These are phyloP conservation scores for Corythucha ciliata DNA, from an alignment of 2,888 invertebrate species.

Conservation along the genomic window DNA sequence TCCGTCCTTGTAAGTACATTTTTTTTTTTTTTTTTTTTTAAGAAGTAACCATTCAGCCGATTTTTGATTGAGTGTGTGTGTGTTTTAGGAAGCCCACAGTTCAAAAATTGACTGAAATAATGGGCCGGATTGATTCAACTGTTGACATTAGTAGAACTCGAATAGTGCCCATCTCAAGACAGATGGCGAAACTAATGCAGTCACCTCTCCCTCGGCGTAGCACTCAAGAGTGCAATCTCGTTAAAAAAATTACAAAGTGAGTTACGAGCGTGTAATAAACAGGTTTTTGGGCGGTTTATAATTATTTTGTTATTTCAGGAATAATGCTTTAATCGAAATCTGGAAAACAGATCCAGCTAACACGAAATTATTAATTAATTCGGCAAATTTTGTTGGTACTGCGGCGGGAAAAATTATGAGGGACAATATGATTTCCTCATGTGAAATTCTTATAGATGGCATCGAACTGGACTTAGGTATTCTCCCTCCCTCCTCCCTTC, in stretches of 20 bases:
- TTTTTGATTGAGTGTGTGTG: too few relatives aligned
- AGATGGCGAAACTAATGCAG: constrained; percentile 23
- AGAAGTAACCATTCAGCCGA: too few relatives aligned
- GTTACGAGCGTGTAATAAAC: background rate
- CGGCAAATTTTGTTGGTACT: constrained; percentile 20
- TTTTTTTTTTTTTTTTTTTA: constrained; percentile 15
- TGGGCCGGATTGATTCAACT: constrained; percentile 19
- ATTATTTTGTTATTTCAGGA: constrained; percentile 20
- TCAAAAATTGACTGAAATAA: too few relatives aligned
- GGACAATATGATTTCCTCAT: constrained; percentile 11
- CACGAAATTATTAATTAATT: constrained; percentile 2
- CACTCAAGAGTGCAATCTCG: constrained; percentile 25
- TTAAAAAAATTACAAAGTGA: constrained; percentile 22
- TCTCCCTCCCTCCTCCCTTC: too few relatives aligned
- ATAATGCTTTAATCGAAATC: constrained; percentile 19
- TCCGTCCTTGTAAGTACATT: constrained; percentile 10
- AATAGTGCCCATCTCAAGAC: constrained; percentile 29
- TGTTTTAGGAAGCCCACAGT: background rate
- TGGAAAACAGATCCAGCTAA: constrained; percentile 21
- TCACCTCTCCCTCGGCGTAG: constrained; percentile 30
- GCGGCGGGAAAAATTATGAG: constrained; percentile 16
- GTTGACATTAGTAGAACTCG: constrained; percentile 21
- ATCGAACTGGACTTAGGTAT: too few relatives aligned
- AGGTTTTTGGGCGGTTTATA: too few relatives aligned
- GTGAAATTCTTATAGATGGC: too few relatives aligned